phyloP scores from a whole-genome alignment of 2,888 invertebrate genomes.

The Orthonychiurus folsomi region DNA sequence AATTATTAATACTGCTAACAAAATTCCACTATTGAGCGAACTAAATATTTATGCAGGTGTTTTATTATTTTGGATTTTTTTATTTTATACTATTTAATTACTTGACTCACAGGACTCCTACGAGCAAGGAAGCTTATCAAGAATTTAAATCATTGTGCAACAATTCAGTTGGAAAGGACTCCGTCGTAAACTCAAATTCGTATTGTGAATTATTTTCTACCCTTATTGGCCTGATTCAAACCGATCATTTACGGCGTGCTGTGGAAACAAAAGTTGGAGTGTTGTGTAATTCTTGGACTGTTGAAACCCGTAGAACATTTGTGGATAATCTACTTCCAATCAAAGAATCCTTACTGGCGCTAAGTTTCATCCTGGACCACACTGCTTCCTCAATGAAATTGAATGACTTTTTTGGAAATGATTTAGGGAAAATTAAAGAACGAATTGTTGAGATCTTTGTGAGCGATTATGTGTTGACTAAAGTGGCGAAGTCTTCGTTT shows the following conservation, averaged over 20 bases:
- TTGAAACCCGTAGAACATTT: not conserved
- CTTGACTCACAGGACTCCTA: not conserved
- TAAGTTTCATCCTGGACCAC: constrained; percentile 3
- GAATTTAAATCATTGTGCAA: not conserved
- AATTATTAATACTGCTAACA: no score
- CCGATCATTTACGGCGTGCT: not conserved
- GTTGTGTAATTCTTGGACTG: not conserved
- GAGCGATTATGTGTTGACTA: constrained; percentile 67
- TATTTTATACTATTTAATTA: no score
- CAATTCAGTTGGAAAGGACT: not conserved
- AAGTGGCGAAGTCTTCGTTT: constrained; percentile 58
- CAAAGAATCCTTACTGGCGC: constrained; percentile 4
- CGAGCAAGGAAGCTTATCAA: not conserved
- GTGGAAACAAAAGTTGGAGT: not conserved
- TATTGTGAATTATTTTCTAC: constrained; percentile 1
- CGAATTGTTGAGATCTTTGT: constrained; percentile 55
- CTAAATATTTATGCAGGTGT: no score
- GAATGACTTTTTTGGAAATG: constrained; percentile 8
- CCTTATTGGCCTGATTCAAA: not conserved
- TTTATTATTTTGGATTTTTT: no score
- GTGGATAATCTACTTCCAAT: not conserved
- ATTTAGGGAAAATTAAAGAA: constrained; percentile 42
- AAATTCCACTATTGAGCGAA: no score
- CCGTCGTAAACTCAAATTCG: not conserved
- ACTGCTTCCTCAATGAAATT: constrained; percentile 7